Conservation (phyloP, 2,888 invertebrate species). For the Drosophila suboccidentalis region DNA sequence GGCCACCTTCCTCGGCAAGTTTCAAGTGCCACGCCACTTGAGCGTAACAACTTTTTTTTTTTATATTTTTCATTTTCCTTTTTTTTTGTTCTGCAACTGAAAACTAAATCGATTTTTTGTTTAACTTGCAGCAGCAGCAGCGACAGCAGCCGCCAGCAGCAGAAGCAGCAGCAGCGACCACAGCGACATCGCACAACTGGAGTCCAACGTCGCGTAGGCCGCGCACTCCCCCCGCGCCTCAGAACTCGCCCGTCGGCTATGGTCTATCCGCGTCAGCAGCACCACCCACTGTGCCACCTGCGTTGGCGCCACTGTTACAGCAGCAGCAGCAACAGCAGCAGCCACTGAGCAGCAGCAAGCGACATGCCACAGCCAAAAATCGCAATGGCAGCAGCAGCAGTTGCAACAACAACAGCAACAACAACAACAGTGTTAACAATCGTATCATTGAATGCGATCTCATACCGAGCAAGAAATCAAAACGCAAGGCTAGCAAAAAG, state of each 20-base stretch:
- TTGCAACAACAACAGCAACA: constrained; percentile 6
- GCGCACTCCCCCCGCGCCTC: constrained; percentile 75
- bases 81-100: constrained; percentile 46
- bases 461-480: constrained; percentile 83
- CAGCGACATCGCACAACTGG: constrained; percentile 52
- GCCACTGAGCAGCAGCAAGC: constrained; percentile 43
- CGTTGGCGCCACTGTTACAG: constrained; percentile 59
- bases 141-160: constrained; percentile 39
- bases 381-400: constrained; percentile 32
- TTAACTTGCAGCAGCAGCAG: constrained; percentile 44
- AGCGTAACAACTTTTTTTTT: constrained; percentile 61
- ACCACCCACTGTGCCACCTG: constrained; percentile 49
- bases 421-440: constrained; percentile 61
- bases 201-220: constrained; percentile 60
- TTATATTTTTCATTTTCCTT: constrained; percentile 1
- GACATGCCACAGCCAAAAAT: constrained; percentile 44
- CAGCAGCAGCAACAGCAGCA: constrained; percentile 50
- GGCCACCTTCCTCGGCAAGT: constrained; percentile 47
- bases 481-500: constrained; percentile 64
- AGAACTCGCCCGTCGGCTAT: constrained; percentile 78
- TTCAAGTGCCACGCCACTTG: constrained; percentile 66
- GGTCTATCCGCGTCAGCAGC: constrained; percentile 39
- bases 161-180: constrained; percentile 19
- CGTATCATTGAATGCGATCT: constrained; percentile 84
- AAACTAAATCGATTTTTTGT: constrained; percentile 75